Base-by-base conservation (phyloP, 92 coral and sea anemone species). In the Epizoanthus scotinus region DNA sequence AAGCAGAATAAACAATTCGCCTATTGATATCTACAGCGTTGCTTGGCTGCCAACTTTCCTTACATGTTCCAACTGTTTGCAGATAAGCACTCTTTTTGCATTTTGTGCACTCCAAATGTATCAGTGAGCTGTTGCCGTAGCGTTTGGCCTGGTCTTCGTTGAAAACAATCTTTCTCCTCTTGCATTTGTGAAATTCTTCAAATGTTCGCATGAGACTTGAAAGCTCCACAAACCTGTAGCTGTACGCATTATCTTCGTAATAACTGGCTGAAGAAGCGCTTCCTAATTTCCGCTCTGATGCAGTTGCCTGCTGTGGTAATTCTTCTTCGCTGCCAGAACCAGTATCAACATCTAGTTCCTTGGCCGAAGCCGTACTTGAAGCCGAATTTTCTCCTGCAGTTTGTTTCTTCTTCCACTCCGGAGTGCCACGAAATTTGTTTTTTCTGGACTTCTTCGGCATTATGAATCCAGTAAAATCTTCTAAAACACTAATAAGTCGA, bases 1-100 rank as follows among this genome's bases (percentile, higher is more conserved):
- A 26, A 26, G 84, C 84, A 68, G 88, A 67, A 63, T 34, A 78
- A 18, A 78, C 79, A 71, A 78, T 70, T 5, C 87, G 47, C n/a
- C 83, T 56, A 12, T 69, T 69, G 40, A 69, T 34, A 25, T 69
- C 75, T 21, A 26, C 24, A 36, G 75, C 57, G 50, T 69, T 69
- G 18, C 50, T 69, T 49, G 57, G 53, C 50, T 31, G 31, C 75
- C 57, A 69, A 17, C 12, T 27, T 49, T 26, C 75, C 40, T 54
- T 54, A 31, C 25, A 27, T 17, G 40, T 69, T 17, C 53, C 20
- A 14, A 21, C 40, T 69, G 75, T 69, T 40, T 69, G 57, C 52
- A 69, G 75, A 31, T 69, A 69, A 9, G 52, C 77, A 42, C 49
- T 2, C 24, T 42, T 70, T 55, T 70, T 70, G 27, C 58, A 42